Base-by-base conservation (phyloP, 2,888 invertebrate species). In the Petrophora chlorosata region DNA sequence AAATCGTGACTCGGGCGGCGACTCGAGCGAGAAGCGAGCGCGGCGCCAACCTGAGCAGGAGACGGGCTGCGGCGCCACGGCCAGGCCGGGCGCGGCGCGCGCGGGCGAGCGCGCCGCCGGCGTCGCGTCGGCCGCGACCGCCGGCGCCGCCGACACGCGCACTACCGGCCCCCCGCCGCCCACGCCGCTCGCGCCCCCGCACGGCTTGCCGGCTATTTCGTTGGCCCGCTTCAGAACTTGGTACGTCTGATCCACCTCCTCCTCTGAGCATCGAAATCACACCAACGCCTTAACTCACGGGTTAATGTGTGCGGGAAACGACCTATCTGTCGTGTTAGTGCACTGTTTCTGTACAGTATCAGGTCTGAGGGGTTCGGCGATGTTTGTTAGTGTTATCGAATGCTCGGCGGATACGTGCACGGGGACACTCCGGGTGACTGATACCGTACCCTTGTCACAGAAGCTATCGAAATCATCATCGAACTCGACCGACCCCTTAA, bases 211-310 rank as follows among this genome's bases (percentile, higher is more conserved):
- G 73, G 94, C 92, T 79, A 97, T 95, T 92, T 97, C 97, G 82
- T 96, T 96, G 79, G 97, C 97, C 87, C 97, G 96, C 92, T 97
- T 97, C 92, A 97, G 93, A 85, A 97, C 97, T 92, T 97, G 97
- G 92, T 97, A 97, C 88, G 96, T 96, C 91, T 95, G 95, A 93
- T 97, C 97, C 92, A 97, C 94, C 92, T 96, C 95, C 85, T 91
- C 92, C 90, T 89, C 86, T 87, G 82, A 85, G 88, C 82, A 88
- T 75, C 83, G 84, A 83, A 79, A 77, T 84, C 85, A 88, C 73
- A 76, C 69, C 62, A 61, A 71, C 48, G 45, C 42, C 53, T 53
- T 62, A 57, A 53, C 56, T 57, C 59, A 10, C 32, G 32, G 32
- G 39, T 43, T 45, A 50, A 57, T 62, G 63, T 59, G 56, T 52